These are phyloP conservation scores for Sinodicranocentrus sp. DNA, from an alignment of 2,888 invertebrate genomes.

Conservation along the genomic window DNA sequence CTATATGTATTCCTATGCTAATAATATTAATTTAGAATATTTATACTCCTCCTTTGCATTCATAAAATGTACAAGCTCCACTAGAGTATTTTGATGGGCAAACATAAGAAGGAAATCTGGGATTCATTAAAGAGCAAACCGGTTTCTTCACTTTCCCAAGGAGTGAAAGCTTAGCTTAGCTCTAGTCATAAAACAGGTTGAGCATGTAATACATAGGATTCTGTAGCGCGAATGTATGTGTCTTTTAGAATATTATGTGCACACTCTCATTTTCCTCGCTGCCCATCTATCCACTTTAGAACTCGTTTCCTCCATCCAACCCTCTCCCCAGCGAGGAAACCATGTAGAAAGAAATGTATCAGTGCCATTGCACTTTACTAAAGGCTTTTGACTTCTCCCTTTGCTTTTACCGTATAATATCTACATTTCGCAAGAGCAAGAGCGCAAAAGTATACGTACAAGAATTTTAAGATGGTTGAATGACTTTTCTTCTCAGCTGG, in stretches of 20 bases:
- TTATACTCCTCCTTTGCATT: too few relatives aligned
- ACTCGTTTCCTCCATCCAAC: neutral
- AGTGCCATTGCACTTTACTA: slow-evolving; percentile 3
- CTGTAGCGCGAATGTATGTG: neutral
- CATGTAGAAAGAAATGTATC: slow-evolving; percentile 26
- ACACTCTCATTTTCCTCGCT: slow-evolving; percentile 11
- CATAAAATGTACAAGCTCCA: too few relatives aligned
- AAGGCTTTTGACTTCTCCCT: slow-evolving; percentile 2
- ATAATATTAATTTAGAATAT: too few relatives aligned
- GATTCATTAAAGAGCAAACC: slow-evolving; percentile 55
- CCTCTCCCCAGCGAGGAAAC: neutral
- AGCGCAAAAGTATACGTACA: too few relatives aligned
- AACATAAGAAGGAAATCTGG: slow-evolving; percentile 49
- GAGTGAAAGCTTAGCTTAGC: neutral
- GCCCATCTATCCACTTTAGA: slow-evolving; percentile 7
- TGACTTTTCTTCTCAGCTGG: slow-evolving; percentile 24
- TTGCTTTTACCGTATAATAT: neutral
- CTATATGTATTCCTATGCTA: too few relatives aligned
- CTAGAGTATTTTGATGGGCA: slow-evolving; percentile 31
- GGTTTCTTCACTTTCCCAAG: slow-evolving; percentile 23
- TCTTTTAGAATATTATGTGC: slow-evolving; percentile 6
- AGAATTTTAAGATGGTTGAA: slow-evolving; percentile 35
- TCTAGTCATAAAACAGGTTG: slow-evolving; percentile 23
- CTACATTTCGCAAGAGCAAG: too few relatives aligned
- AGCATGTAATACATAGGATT: slow-evolving; percentile 35